These are phyloP conservation scores for Zaprionus capensis DNA, from an alignment of 1,140 invertebrate species.

Conservation along the genomic window DNA sequence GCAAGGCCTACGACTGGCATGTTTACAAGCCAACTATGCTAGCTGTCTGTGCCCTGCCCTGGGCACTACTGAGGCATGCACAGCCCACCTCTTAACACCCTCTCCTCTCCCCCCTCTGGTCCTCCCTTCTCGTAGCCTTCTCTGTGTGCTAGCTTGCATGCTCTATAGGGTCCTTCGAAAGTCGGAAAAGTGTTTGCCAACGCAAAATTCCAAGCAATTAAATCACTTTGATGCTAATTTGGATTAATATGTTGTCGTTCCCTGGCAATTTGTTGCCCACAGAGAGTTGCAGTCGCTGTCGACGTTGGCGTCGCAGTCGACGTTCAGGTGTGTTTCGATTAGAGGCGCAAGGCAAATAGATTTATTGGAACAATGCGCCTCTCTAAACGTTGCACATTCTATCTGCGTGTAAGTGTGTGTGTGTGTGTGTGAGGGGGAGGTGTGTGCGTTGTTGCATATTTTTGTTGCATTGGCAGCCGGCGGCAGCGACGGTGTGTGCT, in stretches of 20 bases:
- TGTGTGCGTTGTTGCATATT: background rate
- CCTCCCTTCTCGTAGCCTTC: background rate
- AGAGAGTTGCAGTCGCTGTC: background rate
- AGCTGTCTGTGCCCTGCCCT: background rate
- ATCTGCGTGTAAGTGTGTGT: background rate
- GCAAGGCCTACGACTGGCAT: conserved; percentile 63
- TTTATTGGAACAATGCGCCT: conserved; percentile 56
- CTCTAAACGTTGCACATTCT: conserved; percentile 31
- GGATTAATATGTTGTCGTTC: conserved; percentile 84
- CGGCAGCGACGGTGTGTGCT: conserved; percentile 18
- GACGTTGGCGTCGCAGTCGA: background rate
- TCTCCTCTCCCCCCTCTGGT: background rate
- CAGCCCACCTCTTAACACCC: background rate
- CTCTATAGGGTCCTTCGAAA: conserved; percentile 32
- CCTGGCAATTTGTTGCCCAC: conserved; percentile 46
- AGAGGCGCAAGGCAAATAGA: conserved; percentile 53
- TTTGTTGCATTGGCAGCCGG: conserved; percentile 36
- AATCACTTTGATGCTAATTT: conserved; percentile 85
- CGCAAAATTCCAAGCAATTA: conserved; percentile 84
- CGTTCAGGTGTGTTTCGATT: conserved; percentile 53
- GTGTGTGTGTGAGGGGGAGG: background rate
- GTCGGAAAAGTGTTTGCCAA: conserved; percentile 79
- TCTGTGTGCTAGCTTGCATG: background rate
- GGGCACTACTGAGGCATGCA: background rate
- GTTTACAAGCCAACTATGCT: conserved; percentile 70